phyloP scores from a whole-genome alignment of 1,140 invertebrate genomes.

The Pteromalus puparum region DNA sequence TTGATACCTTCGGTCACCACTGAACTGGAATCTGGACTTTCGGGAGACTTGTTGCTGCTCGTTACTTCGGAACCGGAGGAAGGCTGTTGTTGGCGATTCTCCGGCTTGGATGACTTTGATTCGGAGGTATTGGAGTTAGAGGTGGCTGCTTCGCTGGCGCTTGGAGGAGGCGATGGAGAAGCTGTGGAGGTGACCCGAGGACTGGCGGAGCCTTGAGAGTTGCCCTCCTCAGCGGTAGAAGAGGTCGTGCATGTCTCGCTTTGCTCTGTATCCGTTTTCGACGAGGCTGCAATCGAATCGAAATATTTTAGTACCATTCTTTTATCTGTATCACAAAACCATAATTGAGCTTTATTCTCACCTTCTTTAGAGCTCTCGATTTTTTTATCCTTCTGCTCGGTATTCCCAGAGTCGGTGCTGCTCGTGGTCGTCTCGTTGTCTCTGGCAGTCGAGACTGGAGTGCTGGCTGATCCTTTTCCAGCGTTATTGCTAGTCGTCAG shows the following conservation, averaged over 20 bases:
- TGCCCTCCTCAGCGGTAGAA: constrained; percentile 46
- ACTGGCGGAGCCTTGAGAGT: constrained; percentile 60
- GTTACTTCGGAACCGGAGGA: constrained; percentile 54
- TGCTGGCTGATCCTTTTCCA: background rate
- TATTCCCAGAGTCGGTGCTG: constrained; percentile 25
- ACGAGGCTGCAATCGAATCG: constrained; percentile 1
- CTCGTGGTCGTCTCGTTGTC: constrained; percentile 37
- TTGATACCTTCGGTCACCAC: constrained; percentile 49
- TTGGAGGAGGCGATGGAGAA: constrained; percentile 66
- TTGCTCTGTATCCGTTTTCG: constrained; percentile 29
- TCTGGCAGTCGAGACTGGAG: background rate
- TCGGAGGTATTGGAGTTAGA: constrained; percentile 37
- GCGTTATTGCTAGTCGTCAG: constrained; percentile 18
- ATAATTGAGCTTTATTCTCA: background rate
- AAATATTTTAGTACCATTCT: background rate
- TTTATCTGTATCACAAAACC: background rate
- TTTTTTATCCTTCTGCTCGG: constrained; percentile 22
- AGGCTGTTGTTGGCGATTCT: constrained; percentile 16
- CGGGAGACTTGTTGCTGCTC: constrained; percentile 62
- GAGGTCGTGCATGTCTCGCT: constrained; percentile 47
- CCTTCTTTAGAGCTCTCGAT: constrained; percentile 35
- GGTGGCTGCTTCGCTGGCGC: background rate
- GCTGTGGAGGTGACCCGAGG: constrained; percentile 68
- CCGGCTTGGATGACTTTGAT: constrained; percentile 28
- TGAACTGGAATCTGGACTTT: constrained; percentile 70